Evolutionary conservation across 2,888 invertebrate species (phyloP), one percentile per base, ranked within the genome.

Genomic region (Polydrusus pterygomalis): DNA sequence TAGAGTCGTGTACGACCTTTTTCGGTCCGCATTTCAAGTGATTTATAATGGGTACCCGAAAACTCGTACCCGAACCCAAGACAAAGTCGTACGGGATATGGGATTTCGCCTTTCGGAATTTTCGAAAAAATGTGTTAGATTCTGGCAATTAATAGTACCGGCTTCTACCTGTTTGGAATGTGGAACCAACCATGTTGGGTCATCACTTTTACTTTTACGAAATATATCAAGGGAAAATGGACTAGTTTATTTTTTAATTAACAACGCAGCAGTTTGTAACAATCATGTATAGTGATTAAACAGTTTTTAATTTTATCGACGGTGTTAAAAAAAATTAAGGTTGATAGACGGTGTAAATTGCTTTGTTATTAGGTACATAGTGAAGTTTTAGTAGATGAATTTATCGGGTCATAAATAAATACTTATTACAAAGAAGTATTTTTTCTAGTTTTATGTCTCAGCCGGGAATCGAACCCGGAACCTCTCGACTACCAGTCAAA

Each of bases 141-240:
- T 70, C 70, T 64, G 70, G 43, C 70, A 65, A 70, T 75, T 75
- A 75, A 75, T 75, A 70, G 70, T 65, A 64, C 51, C 30, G 70
- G 64, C 20, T 70, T 60, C 75, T 75, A 75, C 75, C 75, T 75
- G 75, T 75, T 70, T 20, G 75, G 67, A 75, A 75, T 70, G 75
- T 71, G 74, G 70, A 63, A 70, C 56, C 74, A 43, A 54, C 54
- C 56, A 60, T 38, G 58, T 18, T 49, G 47, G 67, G 65, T 70
- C 75, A 75, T 71, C 71, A 75, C 75, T 75, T 75, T 75, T 75
- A 75, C 75, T 75, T 75, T 73, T 70, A 70, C 74, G 64, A 74
- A 74, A 71, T 54, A 34, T 71, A 54, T 67, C 67, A 62, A 67
- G 60, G 71, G 62, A 72, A 75, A 71, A 75, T 67, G 25, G 68